Base-by-base conservation (phyloP, 1,140 invertebrate genomes). In the Formica exsecta region DNA sequence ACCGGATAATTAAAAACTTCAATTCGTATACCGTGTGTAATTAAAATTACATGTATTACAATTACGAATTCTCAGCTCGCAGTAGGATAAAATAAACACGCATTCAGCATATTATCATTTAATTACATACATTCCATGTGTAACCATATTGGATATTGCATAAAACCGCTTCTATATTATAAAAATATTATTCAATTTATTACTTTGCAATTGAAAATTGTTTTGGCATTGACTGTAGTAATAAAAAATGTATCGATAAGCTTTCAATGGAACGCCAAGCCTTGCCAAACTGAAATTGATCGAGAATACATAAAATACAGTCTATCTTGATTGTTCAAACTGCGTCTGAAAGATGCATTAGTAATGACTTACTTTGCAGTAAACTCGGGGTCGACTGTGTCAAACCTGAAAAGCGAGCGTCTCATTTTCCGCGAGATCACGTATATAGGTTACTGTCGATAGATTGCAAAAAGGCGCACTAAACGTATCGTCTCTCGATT, bases 361-460 rank as follows among this genome's bases (percentile, higher is more conserved):
- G n/a, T 38, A 11, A 68, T 41, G 11, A n/a, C 29, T 79, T 32
- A 54, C 76, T 54, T 41, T 22, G 76, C 64, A 41, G 51, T 70
- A 80, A 80, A 84, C 70, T 61, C 71, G 54, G n/a, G 48, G 16
- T 2, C n/a, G 68, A 61, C 1, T 16, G 32, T 54, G 38, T 48
- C 25, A 62, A 16, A 8, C 29, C 59, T 51, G 38, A 73, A 44
- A 73, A 38, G n/a, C 51, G 62, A 13, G 36, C 62, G 36, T 61
- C 64, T 59, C 61, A 77, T 75, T 70, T 70, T 80, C 48, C 48
- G 32, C 48, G 64, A 32, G 44, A 68, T 80, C 76, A 57, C 41
- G 76, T 79, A 79, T 68, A 79, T 25, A 68, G n/a, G 54, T 68
- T 65, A n/a, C 48, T 61, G 51, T 62, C 61, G 79, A 36, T 41